Evolutionary conservation across 2,113 vertebrate genomes (phyloP).

Genomic region (Rhineura floridana): DNA sequence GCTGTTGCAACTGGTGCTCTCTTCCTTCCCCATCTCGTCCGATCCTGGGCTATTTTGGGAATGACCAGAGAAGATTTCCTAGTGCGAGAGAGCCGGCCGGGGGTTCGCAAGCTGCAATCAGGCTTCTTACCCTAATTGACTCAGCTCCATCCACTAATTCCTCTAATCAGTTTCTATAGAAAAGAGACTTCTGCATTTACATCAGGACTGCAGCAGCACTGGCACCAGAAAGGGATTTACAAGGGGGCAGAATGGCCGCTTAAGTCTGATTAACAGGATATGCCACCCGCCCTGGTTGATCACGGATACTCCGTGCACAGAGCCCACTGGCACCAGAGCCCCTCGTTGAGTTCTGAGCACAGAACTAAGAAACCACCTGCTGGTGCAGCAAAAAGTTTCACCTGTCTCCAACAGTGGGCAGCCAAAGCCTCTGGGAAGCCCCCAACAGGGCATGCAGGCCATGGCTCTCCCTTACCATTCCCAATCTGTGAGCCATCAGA

Average conservation of each 20-base stretch:
- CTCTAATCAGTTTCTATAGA: slow-evolving; percentile 12
- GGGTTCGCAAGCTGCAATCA: neutral
- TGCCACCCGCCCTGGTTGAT: neutral
- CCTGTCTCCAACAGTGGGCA: neutral
- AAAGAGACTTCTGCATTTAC: neutral
- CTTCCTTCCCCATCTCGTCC: neutral
- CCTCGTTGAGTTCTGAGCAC: neutral
- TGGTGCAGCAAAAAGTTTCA: neutral
- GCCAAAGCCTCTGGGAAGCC: neutral
- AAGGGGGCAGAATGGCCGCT: neutral
- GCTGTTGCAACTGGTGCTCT: too few relatives aligned
- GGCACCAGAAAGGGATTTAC: too few relatives aligned
- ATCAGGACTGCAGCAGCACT: neutral
- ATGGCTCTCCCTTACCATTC: neutral
- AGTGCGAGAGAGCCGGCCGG: neutral
- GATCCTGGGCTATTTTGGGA: neutral
- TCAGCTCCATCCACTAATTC: neutral
- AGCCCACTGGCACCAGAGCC: neutral
- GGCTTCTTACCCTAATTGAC: neutral
- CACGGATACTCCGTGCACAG: too few relatives aligned
- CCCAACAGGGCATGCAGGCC: neutral
- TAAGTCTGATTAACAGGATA: neutral
- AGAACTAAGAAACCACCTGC: neutral
- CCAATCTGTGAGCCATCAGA: neutral
- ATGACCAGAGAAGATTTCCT: neutral